These are phyloP conservation scores for Aspiorhynchus laticeps DNA, from an alignment of 2,113 vertebrate genomes.

Conservation along the genomic window DNA sequence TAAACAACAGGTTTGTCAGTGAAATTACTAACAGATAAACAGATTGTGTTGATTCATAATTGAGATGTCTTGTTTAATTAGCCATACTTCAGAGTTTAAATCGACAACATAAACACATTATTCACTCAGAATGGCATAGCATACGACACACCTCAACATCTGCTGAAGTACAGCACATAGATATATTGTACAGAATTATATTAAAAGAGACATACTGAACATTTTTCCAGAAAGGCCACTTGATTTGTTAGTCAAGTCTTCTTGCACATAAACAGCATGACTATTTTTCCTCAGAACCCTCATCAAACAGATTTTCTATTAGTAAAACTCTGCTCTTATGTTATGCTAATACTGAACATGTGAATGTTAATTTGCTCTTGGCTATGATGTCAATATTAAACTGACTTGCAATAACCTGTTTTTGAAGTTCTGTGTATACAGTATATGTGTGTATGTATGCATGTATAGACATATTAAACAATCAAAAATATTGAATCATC, in stretches of 20 bases:
- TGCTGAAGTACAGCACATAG: neutral
- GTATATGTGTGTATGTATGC: neutral
- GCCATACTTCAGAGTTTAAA: neutral
- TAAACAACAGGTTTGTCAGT: neutral
- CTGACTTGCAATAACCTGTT: neutral
- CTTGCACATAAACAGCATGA: neutral
- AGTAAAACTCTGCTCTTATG: neutral
- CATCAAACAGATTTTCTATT: neutral
- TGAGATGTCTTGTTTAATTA: slow-evolving; percentile 22
- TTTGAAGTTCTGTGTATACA: neutral
- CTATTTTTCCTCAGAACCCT: neutral
- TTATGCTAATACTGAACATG: neutral
- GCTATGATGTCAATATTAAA: neutral
- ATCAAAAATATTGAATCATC: neutral
- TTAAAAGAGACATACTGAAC: neutral
- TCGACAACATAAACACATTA: neutral
- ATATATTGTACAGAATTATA: neutral
- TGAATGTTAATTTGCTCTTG: neutral
- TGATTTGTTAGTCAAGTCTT: neutral
- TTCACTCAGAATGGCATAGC: neutral
- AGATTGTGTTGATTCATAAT: slow-evolving; percentile 13
- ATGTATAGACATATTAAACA: neutral
- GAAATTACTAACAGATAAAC: neutral
- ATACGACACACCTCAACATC: slow-evolving; percentile 7
- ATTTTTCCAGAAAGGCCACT: neutral